A percentile compares a stretch with the other conserved stretches of the same genome.
phyloP scores from a whole-genome alignment of 2,113 vertebrate species.

The Sitta europaea region DNA sequence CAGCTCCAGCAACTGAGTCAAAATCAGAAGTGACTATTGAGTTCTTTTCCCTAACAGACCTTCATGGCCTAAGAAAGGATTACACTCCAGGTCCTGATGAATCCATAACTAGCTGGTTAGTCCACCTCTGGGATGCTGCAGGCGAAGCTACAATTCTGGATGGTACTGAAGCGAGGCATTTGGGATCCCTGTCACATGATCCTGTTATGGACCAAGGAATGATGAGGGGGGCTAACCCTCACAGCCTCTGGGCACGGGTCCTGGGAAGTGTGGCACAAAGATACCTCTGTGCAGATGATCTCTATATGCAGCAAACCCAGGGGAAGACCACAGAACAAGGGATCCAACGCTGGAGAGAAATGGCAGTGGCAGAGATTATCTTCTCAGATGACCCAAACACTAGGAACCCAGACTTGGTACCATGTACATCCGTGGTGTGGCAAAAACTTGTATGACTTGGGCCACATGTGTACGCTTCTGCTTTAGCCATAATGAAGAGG shows the following conservation, averaged over 20 bases:
- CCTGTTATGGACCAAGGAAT: too few relatives aligned
- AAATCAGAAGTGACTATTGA: not conserved
- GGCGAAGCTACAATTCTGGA: too few relatives aligned
- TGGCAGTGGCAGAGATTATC: not conserved
- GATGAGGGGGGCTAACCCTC: too few relatives aligned
- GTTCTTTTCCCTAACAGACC: not conserved
- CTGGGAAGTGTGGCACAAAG: too few relatives aligned
- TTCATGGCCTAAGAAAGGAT: not conserved
- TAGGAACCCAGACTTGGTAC: not conserved
- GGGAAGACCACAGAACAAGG: not conserved
- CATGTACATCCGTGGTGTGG: too few relatives aligned
- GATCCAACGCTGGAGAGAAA: not conserved
- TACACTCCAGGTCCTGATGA: fast-evolving
- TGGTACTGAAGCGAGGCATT: too few relatives aligned
- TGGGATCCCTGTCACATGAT: too few relatives aligned
- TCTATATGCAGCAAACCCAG: not conserved
- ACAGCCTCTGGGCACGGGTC: too few relatives aligned
- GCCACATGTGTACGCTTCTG: not conserved
- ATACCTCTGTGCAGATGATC: not conserved
- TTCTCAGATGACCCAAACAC: too few relatives aligned
- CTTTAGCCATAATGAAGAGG: not conserved
- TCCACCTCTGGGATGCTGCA: too few relatives aligned
- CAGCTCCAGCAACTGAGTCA: not conserved
- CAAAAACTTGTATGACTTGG: fast-evolving
- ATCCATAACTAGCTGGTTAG: not conserved